These are phyloP conservation scores for Myoxocephalus aenaeus DNA, from an alignment of 2,797 vertebrate genomes.

Conservation along the genomic window DNA sequence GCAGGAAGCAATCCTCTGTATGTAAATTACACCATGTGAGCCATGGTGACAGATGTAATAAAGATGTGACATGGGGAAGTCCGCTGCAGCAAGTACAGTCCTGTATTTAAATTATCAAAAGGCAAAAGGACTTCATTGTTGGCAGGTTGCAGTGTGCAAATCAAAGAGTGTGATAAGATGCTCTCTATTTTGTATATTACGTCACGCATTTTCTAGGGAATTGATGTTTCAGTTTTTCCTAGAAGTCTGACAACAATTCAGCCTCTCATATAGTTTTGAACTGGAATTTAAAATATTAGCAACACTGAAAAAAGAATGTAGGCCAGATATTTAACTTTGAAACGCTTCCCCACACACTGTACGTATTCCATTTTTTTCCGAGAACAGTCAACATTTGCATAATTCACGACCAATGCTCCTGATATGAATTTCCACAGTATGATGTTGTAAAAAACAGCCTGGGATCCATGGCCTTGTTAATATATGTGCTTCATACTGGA, in stretches of 20 bases:
- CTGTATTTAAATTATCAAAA: background rate
- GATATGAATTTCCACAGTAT: conserved; percentile 2
- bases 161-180: background rate
- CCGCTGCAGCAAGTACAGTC: background rate
- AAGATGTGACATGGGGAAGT: conserved; percentile 28
- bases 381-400: background rate
- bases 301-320: background rate
- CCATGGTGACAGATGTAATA: conserved; percentile 1
- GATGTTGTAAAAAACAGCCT: background rate
- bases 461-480: background rate
- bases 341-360: background rate
- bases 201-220: background rate
- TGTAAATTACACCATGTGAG: conserved; percentile 8
- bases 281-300: background rate
- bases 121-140: background rate
- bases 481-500: background rate
- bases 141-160: background rate
- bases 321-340: background rate
- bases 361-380: background rate
- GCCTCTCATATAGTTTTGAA: background rate
- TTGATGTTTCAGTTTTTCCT: background rate
- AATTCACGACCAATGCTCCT: background rate
- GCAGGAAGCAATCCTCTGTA: conserved; percentile 10
- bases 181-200: background rate
- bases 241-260: background rate